Evolutionary conservation across 2,888 invertebrate genomes (phyloP).

Genomic region (Sesamia inferens): DNA sequence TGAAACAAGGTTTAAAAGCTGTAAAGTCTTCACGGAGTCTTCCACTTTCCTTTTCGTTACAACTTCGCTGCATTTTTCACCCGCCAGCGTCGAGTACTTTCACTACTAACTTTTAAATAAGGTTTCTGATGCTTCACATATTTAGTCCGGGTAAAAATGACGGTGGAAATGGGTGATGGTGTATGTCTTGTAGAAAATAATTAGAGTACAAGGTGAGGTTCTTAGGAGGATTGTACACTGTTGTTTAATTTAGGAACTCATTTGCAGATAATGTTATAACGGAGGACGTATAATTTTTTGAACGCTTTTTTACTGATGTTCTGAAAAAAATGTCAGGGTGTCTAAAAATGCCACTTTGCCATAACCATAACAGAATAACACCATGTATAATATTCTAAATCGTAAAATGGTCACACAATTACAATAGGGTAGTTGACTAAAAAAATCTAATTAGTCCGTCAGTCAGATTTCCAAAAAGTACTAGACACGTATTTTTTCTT

Average conservation of each 20-base stretch:
- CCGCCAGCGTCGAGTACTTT: slow-evolving; percentile 78
- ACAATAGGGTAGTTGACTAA: no score
- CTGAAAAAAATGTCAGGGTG: no score
- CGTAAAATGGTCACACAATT: no score
- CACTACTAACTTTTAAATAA: slow-evolving; percentile 79
- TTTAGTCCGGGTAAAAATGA: slow-evolving; percentile 31
- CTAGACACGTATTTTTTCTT: no score
- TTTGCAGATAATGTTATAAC: neutral
- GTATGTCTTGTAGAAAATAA: slow-evolving; percentile 3
- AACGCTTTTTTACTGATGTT: no score
- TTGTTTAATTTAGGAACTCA: neutral
- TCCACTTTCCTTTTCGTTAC: slow-evolving; percentile 80
- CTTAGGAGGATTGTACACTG: no score
- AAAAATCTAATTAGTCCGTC: no score
- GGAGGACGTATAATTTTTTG: neutral
- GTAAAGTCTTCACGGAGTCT: slow-evolving; percentile 67
- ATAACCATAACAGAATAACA: no score
- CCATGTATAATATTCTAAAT: no score
- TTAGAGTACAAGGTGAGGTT: neutral
- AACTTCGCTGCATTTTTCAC: slow-evolving; percentile 87
- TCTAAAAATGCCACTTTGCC: no score
- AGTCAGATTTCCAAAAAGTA: no score
- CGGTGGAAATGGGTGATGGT: neutral
- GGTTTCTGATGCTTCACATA: slow-evolving; percentile 49
- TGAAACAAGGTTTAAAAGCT: slow-evolving; percentile 66